Evolutionary conservation across 2,888 invertebrate genomes (phyloP), one percentile per base, ranked within the genome.

Genomic region (Trissolcus japonicus): DNA sequence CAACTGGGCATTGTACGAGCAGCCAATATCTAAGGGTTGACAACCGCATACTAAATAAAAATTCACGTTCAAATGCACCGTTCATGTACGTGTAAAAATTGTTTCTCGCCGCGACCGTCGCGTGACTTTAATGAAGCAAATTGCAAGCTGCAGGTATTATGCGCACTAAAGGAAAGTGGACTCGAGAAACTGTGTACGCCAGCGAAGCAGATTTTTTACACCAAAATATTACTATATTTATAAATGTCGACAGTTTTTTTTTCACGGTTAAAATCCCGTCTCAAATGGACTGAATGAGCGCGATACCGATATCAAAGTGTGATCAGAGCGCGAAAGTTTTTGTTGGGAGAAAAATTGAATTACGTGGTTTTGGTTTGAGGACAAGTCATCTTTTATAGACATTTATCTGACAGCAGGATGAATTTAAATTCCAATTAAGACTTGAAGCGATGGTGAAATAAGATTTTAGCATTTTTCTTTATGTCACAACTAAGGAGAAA

Each of bases 121-220:
- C 68, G 60, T 68, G 68, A 54, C 60, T 68, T 68, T 60, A 68
- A 68, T 60, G 68, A 68, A 60, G 60, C 54, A 60, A 54, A 60
- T 60, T 68, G 54, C 48, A 54, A 60, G 60, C 55, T 54, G 54
- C 46, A 29, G 43, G 60, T 60, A 60, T 60, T 60, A 60, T 60
- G 60, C 60, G 54, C 68, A 54, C 53, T 60, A 60, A 16, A 53
- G 67, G 60, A 60, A 54, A 68, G 68, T 60, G 21, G 46, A 60
- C 60, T 53, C 43, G 51, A 13, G 17, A 46, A 59, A 14, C 16
- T 16, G 7, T 16, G 56, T 57, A 67, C 48, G 51, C 53, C 17
- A 43, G 51, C 67, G 53, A 59, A 51, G 60, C 68, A 68, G 59
- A 46, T 35, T 51, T 60, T 17, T 60, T 60, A 35, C 61, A 55